Percentiles rank a stretch among this genome's conserved stretches.
phyloP scores from a whole-genome alignment of 2,113 vertebrate species.

The Axis porcinus region DNA sequence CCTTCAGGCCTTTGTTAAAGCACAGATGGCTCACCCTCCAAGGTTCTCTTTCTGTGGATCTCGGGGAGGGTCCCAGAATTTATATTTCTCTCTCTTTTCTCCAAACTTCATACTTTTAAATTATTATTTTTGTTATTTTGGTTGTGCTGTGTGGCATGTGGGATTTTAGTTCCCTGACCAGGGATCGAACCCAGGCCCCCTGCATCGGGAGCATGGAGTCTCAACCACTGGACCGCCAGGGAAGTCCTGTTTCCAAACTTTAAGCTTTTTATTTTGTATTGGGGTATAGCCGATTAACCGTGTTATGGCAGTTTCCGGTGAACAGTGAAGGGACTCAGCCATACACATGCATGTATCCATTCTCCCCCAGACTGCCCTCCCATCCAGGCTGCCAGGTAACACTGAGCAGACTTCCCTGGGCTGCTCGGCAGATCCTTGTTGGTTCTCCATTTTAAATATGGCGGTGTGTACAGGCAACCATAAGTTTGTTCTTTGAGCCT shows the following conservation, averaged over 20 bases:
- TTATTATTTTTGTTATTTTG: not conserved
- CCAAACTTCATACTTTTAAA: not conserved
- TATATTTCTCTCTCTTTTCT: not conserved
- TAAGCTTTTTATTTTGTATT: not conserved
- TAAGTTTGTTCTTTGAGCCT: not conserved
- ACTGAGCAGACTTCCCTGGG: not conserved
- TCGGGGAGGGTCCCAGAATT: too few species aligned
- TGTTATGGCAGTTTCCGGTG: not conserved
- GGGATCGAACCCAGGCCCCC: rapidly evolving
- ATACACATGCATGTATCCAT: not conserved
- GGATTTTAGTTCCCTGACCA: not conserved
- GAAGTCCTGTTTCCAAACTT: not conserved
- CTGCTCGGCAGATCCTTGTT: not conserved
- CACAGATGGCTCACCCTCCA: rapidly evolving
- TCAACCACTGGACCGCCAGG: not conserved
- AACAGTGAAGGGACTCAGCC: not conserved
- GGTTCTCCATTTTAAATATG: not conserved
- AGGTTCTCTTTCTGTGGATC: not conserved
- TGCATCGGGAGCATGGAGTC: not conserved
- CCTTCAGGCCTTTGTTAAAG: not conserved
- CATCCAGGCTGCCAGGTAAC: not conserved
- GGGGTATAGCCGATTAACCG: not conserved
- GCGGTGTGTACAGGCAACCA: not conserved
- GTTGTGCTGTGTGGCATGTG: not conserved
- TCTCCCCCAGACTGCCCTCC: not conserved